Base-by-base conservation (phyloP, 1,140 invertebrate species). In the Radopholus similis region DNA sequence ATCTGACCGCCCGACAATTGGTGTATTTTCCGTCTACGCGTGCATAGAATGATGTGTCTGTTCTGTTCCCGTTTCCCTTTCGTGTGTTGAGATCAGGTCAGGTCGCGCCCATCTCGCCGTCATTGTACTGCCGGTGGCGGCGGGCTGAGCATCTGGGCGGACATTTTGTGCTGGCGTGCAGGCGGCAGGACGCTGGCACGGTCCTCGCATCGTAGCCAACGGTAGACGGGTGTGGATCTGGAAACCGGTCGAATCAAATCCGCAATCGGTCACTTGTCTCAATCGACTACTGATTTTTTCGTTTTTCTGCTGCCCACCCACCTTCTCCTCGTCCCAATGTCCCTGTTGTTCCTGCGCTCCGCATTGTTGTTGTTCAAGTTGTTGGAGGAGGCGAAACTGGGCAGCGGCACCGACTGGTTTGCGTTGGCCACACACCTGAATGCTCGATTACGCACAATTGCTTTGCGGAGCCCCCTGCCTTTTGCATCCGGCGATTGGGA, bases 151-250 rank as follows among this genome's bases (percentile, higher is more conserved):
- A 64, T 21, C 38, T 40, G 59, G 4, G 59, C 30, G 21, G 38
- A 28, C 35, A 47, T 28, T 59, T 64, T 47, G 23, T 21, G 44
- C 30, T 6, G 60, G 55, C 13, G 53, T 21, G 21, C n/a, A 26
- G n/a, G 37, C 60, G 21, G 49, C n/a, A 32, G n/a, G n/a, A n/a
- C n/a, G 40, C 44, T 2, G n/a, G n/a, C 42, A 38, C 23, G 68
- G 30, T 44, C 63, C 34, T n/a, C 68, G 66, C 23, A 70, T 11
- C 30, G 23, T 11, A 51, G 9, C 47, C 47, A 51, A 5, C 69
- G 69, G 32, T 68, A 59, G 18, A 35, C 54, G 11, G 69, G 68
- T 34, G 67, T 70, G 6, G 68, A 70, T 26, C 66, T 68, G 37
- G 23, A 64, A 63, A 63, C 4, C 4, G 23, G 11, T n/a, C 18